These are phyloP conservation scores for Phylloscopus collybita DNA, from an alignment of 2,797 vertebrate species.

Conservation along the genomic window DNA sequence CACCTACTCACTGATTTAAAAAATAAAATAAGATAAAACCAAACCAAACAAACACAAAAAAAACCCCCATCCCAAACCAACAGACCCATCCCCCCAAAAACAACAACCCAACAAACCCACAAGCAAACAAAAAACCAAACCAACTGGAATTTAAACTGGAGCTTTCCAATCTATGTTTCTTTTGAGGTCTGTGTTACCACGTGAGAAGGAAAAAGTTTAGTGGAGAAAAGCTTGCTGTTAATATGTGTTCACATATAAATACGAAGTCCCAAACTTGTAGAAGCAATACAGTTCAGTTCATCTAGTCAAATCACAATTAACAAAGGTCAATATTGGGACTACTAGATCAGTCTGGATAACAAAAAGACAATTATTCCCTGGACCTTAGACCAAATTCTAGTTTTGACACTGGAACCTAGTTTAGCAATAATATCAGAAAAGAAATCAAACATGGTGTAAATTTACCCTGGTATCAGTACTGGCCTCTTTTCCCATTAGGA, in stretches of 20 bases:
- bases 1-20: background rate
- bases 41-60: background rate
- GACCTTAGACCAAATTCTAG: background rate
- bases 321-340: background rate
- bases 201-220: background rate
- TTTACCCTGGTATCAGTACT: background rate
- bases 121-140: background rate
- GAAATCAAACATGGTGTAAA: background rate
- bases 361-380: background rate
- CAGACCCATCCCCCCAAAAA: fast-evolving
- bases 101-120: background rate
- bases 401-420: background rate
- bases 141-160: background rate
- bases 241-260: background rate
- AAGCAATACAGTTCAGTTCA: background rate
- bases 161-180: background rate
- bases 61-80: background rate
- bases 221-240: background rate
- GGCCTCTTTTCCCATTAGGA: background rate
- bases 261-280: background rate
- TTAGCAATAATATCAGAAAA: background rate
- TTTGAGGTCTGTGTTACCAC: fast-evolving
- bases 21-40: too few relatives aligned
- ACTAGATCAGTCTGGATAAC: background rate
- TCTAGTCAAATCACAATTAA: background rate